Conservation (phyloP, 1,140 invertebrate genomes). For the Rhopalosiphum maidis region DNA sequence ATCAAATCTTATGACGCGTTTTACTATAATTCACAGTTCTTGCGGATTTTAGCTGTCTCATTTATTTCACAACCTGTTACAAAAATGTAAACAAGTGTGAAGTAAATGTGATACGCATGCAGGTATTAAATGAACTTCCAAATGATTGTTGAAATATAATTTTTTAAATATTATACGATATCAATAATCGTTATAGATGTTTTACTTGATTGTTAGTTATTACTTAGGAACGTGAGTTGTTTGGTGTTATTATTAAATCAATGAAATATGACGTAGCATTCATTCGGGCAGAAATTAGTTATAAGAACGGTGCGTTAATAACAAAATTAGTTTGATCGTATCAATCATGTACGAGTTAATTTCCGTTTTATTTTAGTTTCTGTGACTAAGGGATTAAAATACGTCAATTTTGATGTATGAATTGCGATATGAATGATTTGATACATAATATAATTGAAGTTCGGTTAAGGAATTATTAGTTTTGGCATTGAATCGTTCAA, state of each 20-base stretch:
- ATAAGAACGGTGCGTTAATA: too few species aligned
- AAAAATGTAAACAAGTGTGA: not conserved
- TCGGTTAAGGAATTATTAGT: not conserved
- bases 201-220: not conserved
- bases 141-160: not conserved
- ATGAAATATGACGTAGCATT: too few species aligned
- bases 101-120: not conserved
- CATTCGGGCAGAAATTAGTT: too few species aligned
- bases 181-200: not conserved
- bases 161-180: too few species aligned
- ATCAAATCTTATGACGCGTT: not conserved
- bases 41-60: not conserved
- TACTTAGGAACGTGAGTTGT: not conserved
- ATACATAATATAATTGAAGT: not conserved
- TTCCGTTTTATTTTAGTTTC: not conserved
- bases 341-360: too few species aligned
- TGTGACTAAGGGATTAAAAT: not conserved
- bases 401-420: not conserved
- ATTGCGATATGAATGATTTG: not conserved
- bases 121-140: not conserved
- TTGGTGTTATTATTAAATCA: not conserved
- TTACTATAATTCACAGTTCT: too few species aligned
- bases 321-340: too few species aligned
- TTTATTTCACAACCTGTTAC: not conserved
- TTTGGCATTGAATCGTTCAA: not conserved